phyloP scores from a whole-genome alignment of 2,797 vertebrate genomes.

The Notolepis coatsorum region DNA sequence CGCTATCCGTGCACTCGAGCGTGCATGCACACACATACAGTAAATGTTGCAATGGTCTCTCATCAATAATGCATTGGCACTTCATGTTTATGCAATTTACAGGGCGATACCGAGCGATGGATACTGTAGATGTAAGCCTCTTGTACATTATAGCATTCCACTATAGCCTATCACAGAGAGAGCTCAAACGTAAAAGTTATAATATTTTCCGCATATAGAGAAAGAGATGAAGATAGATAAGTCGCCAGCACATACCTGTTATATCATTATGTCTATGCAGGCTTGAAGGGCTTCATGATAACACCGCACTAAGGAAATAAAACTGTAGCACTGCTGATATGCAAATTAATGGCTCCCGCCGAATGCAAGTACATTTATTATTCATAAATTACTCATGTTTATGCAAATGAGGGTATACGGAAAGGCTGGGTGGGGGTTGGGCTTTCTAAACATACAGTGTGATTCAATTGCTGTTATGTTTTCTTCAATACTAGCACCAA shows the following conservation, averaged over 20 bases:
- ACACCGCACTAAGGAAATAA: conserved; percentile 85
- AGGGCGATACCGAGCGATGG: conserved; percentile 71
- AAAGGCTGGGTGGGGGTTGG: conserved; percentile 75
- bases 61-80: conserved; percentile 92
- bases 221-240: conserved; percentile 53
- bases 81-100: conserved; percentile 92
- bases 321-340: conserved; percentile 91
- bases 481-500: conserved; percentile 4
- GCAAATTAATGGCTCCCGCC: conserved; percentile 91
- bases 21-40: conserved; percentile 40
- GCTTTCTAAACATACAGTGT: conserved; percentile 62
- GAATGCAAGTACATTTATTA: conserved; percentile 95
- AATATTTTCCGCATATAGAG: conserved; percentile 35
- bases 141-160: conserved; percentile 24
- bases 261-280: conserved; percentile 78
- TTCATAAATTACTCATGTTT: conserved; percentile 97
- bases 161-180: conserved; percentile 44
- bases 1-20: conserved; percentile 21
- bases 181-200: conserved; percentile 40
- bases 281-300: conserved; percentile 86
- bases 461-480: conserved; percentile 54
- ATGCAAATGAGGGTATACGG: conserved; percentile 89
- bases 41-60: conserved; percentile 74
- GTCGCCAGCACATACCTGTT: conserved; percentile 79
- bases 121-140: conserved; percentile 57